Evolutionary conservation across 1,140 invertebrate species (phyloP), one percentile per base, ranked within the genome.

Genomic region (Tribolium castaneum): DNA sequence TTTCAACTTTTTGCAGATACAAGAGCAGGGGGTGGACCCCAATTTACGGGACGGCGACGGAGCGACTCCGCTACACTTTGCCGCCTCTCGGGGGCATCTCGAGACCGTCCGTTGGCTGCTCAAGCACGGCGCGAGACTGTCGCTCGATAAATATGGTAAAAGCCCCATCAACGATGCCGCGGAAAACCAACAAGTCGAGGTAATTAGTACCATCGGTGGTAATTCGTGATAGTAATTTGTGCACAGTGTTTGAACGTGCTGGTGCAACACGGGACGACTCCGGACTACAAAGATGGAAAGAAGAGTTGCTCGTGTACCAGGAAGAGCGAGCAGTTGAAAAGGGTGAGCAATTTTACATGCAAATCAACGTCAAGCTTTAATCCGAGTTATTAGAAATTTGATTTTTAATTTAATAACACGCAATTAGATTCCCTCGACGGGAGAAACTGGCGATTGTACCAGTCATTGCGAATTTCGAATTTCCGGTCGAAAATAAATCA

Each of bases 151-250:
- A 83, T 93, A 93, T 80, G 95, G 95, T 52, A 96, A 96, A 85
- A 95, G 93, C 83, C 95, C 95, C 0, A 92, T 97, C 19, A 95
- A 97, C 84, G 95, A 96, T 86, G 96, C 95, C 0, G 95, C 94
- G 14, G 95, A 97, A 84, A 94, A 96, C 83, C 94, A 96, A 84
- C 94, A 97, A 83, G 90, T 95, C 78, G 93, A 96, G 91, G 95
- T 97, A 86, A 89, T 88, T 70, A 30, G 6, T 51, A 74, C 22
- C 49, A 62, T 13, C 10, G 22, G 7, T 76, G 76, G 75, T 76
- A 78, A 52, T 83, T 86, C 88, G 39, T 10, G 39, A 45, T n/a
- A 5, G 5, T 45, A 45, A 45, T 45, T 45, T 45, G 7, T 45
- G 39, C 6, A 39, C n/a, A 94, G 93, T 93, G 92, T 86, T 86